Evolutionary conservation across 1,140 invertebrate genomes (phyloP).

Genomic region (Nephotettix cincticeps): DNA sequence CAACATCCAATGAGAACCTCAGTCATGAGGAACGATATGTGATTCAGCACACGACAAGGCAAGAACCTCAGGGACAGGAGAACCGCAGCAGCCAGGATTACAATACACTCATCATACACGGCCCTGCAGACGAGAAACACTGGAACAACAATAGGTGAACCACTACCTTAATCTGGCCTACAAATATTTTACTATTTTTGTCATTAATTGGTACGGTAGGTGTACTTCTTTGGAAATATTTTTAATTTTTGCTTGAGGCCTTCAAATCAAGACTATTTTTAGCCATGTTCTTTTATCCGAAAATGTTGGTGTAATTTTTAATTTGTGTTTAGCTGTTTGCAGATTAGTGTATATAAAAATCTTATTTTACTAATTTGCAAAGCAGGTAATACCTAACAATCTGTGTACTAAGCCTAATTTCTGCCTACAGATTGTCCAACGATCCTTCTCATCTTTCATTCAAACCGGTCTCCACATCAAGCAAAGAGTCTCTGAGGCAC

Average conservation of each 20-base stretch:
- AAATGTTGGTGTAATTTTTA: too few relatives aligned
- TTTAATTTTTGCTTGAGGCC: too few relatives aligned
- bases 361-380: too few relatives aligned
- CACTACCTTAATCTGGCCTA: too few relatives aligned
- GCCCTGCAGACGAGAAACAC: slow-evolving; percentile 64
- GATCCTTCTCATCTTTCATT: slow-evolving; percentile 30
- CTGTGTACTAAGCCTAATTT: neutral
- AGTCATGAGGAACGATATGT: slow-evolving; percentile 83
- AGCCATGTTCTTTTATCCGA: too few relatives aligned
- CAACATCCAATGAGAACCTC: slow-evolving; percentile 86
- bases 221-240: too few relatives aligned
- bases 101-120: slow-evolving; percentile 78
- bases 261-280: too few relatives aligned
- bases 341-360: too few relatives aligned
- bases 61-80: slow-evolving; percentile 92
- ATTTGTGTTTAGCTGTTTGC: too few relatives aligned
- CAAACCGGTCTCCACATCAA: neutral
- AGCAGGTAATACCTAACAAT: slow-evolving; percentile 14
- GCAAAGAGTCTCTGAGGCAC: slow-evolving; percentile 23
- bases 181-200: too few relatives aligned
- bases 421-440: slow-evolving; percentile 32
- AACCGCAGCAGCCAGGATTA: slow-evolving; percentile 74
- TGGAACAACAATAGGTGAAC: slow-evolving; percentile 56
- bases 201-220: too few relatives aligned
- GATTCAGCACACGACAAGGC: slow-evolving; percentile 75